Conservation (phyloP, 2,113 vertebrate species). For the Carettochelys insculpta region DNA sequence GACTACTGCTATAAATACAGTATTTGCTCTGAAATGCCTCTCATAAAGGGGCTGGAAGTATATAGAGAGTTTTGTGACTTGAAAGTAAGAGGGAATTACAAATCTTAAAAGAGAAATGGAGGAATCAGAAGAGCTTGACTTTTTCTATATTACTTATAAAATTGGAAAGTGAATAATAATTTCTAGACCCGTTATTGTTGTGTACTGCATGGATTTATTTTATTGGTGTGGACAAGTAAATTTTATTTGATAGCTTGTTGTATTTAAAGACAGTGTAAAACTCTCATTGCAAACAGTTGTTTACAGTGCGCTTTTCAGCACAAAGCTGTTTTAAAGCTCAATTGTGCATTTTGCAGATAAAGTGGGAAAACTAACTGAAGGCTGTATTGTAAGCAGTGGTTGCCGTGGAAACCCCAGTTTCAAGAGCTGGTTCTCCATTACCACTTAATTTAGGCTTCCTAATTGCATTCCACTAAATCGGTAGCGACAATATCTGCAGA, state of each 20-base stretch:
- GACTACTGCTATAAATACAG: constrained; percentile 25
- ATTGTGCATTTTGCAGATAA: constrained; percentile 99
- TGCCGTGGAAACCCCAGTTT: constrained; percentile 97
- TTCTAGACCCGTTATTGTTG: constrained; percentile 50
- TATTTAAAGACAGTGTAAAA: constrained; percentile 90
- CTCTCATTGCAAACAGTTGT: constrained; percentile 90
- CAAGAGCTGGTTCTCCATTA: constrained; percentile 99
- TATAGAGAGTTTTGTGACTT: constrained; percentile 43
- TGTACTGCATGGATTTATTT: constrained; percentile 45
- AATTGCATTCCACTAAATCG: constrained; percentile 99
- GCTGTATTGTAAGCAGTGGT: constrained; percentile 96
- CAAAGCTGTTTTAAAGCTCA: constrained; percentile 97
- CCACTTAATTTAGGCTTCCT: constrained; percentile 99
- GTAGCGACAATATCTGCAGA: constrained; percentile 91
- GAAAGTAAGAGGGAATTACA: constrained; percentile 65
- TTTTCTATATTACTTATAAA: constrained; percentile 48
- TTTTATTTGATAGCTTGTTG: constrained; percentile 91
- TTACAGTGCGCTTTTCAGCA: constrained; percentile 89
- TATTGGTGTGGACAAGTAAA: constrained; percentile 81
- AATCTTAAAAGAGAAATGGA: constrained; percentile 62
- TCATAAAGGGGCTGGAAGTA: not conserved
- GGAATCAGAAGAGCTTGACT: constrained; percentile 31
- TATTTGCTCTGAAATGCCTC: constrained; percentile 49
- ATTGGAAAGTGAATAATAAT: constrained; percentile 55
- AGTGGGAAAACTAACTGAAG: constrained; percentile 99